These are phyloP conservation scores for Gibbula magus DNA, from an alignment of 2,888 invertebrate genomes.

Conservation along the genomic window DNA sequence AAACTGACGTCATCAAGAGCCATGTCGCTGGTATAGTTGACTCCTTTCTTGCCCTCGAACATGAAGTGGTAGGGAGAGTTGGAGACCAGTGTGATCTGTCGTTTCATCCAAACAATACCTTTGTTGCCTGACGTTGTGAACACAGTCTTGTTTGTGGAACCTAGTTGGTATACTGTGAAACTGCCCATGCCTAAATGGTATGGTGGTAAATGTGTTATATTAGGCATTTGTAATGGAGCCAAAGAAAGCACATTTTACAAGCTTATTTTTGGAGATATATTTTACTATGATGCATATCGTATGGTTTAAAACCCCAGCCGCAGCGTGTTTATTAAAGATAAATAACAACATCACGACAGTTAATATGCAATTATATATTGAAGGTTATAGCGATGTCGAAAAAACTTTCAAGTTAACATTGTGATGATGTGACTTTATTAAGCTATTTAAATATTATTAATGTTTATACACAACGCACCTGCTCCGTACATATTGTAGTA, in stretches of 20 bases:
- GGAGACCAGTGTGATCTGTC: slow-evolving; percentile 46
- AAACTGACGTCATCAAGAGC: slow-evolving; percentile 61
- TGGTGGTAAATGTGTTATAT: background rate
- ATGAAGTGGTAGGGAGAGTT: slow-evolving; percentile 47
- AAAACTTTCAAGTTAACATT: no score
- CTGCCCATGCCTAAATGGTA: slow-evolving; percentile 52
- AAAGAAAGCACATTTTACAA: no score
- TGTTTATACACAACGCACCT: no score
- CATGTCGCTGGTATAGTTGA: slow-evolving; percentile 60
- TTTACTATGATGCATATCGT: no score
- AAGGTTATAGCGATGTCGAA: no score
- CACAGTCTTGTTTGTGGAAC: slow-evolving; percentile 38
- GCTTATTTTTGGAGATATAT: no score
- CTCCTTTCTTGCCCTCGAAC: slow-evolving; percentile 65
- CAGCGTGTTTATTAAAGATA: no score
- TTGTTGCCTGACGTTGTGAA: slow-evolving; percentile 58
- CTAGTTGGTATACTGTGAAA: slow-evolving; percentile 57
- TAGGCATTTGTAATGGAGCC: background rate
- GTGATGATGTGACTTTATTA: no score
- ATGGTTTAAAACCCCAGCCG: no score
- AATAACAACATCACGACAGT: no score
- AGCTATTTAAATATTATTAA: no score
- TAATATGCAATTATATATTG: no score
- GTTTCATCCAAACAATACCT: slow-evolving; percentile 59
- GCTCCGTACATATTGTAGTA: slow-evolving; percentile 70